These are phyloP conservation scores for Lethocerus indicus DNA, from an alignment of 1,140 invertebrate genomes.

Conservation along the genomic window DNA sequence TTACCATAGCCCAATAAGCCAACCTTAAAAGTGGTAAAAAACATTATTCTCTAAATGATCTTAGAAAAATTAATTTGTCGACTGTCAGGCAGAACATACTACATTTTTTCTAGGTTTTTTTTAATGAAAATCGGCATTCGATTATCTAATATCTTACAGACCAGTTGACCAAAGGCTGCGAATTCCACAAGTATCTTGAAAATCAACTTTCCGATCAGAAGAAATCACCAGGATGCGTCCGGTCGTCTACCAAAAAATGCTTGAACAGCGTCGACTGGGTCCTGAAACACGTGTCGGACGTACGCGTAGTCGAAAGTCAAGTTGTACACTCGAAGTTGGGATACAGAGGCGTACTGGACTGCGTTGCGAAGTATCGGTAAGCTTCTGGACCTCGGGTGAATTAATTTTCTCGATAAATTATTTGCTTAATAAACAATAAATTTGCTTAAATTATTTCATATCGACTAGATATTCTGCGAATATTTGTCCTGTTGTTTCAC, in stretches of 20 bases:
- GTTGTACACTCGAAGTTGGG: constrained; percentile 45
- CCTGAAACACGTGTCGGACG: constrained; percentile 34
- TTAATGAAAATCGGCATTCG: constrained; percentile 19
- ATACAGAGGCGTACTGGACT: constrained; percentile 57
- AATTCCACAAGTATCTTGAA: constrained; percentile 33
- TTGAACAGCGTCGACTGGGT: constrained; percentile 43
- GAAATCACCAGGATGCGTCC: constrained; percentile 21
- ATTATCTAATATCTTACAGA: constrained; percentile 30
- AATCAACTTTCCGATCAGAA: constrained; percentile 22
- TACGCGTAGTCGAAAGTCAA: constrained; percentile 43
- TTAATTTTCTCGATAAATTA: no score
- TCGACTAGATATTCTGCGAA: no score
- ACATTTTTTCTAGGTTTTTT: no score
- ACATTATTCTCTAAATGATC: no score
- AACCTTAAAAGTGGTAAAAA: no score
- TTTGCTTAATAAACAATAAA: background rate
- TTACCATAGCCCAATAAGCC: no score
- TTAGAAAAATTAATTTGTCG: no score
- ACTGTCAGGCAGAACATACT: no score
- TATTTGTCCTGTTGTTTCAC: no score
- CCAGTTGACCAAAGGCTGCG: constrained; percentile 30
- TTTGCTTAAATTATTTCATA: no score
- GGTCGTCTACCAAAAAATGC: no score
- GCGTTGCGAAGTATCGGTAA: constrained; percentile 55
- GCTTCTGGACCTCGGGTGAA: constrained; percentile 19